Evolutionary conservation across 2,113 vertebrate genomes (phyloP).

Genomic region (Calonectris borealis): DNA sequence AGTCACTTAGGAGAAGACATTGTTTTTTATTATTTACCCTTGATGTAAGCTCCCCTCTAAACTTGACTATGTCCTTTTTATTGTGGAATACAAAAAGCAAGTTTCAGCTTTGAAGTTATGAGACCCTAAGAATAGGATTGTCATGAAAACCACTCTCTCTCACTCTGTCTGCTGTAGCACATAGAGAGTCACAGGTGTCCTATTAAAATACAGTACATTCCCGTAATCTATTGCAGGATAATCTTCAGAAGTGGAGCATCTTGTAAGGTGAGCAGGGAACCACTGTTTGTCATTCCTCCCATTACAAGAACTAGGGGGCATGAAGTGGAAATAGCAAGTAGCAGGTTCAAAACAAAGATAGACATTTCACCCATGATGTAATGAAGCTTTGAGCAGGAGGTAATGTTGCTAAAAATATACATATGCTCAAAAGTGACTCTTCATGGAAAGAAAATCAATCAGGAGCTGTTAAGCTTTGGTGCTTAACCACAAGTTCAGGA

Average conservation of each 20-base stretch:
- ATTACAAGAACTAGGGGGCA: not conserved
- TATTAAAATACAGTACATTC: not conserved
- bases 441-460: not conserved
- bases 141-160: not conserved
- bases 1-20: not conserved
- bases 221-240: not conserved
- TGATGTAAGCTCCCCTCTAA: not conserved
- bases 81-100: not conserved
- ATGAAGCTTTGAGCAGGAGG: not conserved
- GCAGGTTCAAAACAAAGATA: not conserved
- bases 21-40: not conserved
- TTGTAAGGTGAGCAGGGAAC: not conserved
- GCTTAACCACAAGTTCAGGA: not conserved
- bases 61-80: not conserved
- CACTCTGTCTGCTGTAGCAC: not conserved
- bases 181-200: not conserved
- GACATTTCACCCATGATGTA: not conserved
- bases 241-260: not conserved
- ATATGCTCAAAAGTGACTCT: not conserved
- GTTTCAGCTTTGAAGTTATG: not conserved
- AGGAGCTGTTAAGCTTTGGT: not conserved
- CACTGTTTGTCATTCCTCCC: not conserved
- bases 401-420: not conserved
- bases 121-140: not conserved
- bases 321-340: conserved; percentile 2